Base-by-base conservation (phyloP, 37 sponge, comb jelly and placozoan species). In the Hormiphora californensis region DNA sequence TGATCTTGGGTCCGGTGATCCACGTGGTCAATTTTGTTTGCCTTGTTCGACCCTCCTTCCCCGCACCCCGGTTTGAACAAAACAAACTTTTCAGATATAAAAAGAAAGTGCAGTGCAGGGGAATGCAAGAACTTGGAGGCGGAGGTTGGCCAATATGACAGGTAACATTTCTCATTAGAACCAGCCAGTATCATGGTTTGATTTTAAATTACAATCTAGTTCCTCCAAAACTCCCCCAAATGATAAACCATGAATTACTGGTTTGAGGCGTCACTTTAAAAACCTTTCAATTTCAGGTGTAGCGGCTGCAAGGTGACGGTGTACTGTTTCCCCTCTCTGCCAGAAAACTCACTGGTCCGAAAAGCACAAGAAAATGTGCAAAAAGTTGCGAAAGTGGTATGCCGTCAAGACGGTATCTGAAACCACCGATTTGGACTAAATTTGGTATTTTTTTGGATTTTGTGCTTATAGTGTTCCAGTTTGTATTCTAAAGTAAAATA, bases 321-420 rank as follows among this genome's bases (percentile, higher is more conserved):
- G 46, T 73, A 73, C 46, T 73, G 81, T 40, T 41, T n/a, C 81
- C 21, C 81, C 81, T 19, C 21, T 36, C 11, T 73, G 81, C 43
- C 81, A 73, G 46, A 73, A 73, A 41, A 46, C 40, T 4, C 81
- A 73, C 81, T 73, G 81, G 81, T 27, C 81, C 0, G 36, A 73
- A 21, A 73, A 73, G 43, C 81, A 73, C 44, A 73, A 73, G 81
- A 73, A 73, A 40, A 43, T 73, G 41, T 73, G 81, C 35, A 73
- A 73, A 28, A 73, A 30, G 25, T 46, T 73, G n/a, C 35, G 81
- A 15, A 73, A 73, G 23, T n/a, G 35, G 3, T 73, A 73, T 28
- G 39, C 40, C 19, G 46, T 41, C 7, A 73, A 73, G 35, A 46
- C 23, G 19, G 81, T 40, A 15, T 4, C 40, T 4, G 44, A 27